Base-by-base conservation (phyloP, 2,888 invertebrate genomes). In the Eurytoma adleriae region DNA sequence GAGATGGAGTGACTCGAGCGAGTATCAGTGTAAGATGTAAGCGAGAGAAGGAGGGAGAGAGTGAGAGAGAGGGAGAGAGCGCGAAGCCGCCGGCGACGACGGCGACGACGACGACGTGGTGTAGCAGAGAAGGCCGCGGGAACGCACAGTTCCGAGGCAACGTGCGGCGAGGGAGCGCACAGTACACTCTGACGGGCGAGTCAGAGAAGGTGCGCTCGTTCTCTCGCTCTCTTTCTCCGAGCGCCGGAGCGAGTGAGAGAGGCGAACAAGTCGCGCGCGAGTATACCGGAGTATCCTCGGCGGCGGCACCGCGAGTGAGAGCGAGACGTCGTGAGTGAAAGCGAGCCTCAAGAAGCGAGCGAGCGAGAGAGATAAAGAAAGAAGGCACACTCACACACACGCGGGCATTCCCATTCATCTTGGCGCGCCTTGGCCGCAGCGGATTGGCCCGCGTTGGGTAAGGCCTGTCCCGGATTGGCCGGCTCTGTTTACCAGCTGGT, bases 401-500 rank as follows among this genome's bases (percentile, higher is more conserved):
- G 3, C 69, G 48, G 5, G 52, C 88, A 16, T 48, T 90, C 87
- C 88, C 90, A 90, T 90, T 90, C 90, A 90, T 90, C 90, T 90
- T 90, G 90, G 89, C 90, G 89, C 90, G 90, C 89, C 90, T 89
- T 88, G 90, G 85, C 81, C 82, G 83, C 79, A 68, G 84, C 85
- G 79, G 90, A 90, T 90, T 90, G 90, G 90, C 86, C 85, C 85
- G 85, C 82, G 86, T 83, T 84, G 86, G 86, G 87, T 88, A 87
- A 89, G 90, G 88, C 88, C 85, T 86, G 78, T 80, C 83, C 83
- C 81, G 84, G 88, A 90, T 81, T 81, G 78, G 81, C 66, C 87
- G 87, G 84, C 87, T 88, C 87, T 90, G 90, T 90, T 91, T 90
- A 89, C 90, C 92, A 91, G 92, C 91, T 90, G 92, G 91, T 91